Percentiles rank a stretch among this genome's conserved stretches.
These are phyloP conservation scores for Asteroscopus sphinx DNA, from an alignment of 2,888 invertebrate genomes.

Conservation along the genomic window DNA sequence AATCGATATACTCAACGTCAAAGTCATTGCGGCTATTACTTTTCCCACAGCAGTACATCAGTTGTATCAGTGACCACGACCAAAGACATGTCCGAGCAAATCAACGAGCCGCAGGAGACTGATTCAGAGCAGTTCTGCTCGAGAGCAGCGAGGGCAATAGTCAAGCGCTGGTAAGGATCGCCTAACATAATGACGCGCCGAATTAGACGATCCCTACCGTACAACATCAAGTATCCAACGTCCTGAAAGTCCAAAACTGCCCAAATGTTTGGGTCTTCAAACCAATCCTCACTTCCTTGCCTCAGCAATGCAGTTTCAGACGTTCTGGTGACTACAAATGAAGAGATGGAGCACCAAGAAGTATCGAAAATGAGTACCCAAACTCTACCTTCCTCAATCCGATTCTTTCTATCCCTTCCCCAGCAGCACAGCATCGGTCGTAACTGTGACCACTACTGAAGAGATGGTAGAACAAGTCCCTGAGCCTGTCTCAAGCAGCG, in stretches of 20 bases:
- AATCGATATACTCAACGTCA: slow-evolving; percentile 3
- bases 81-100: slow-evolving; percentile 58
- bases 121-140: slow-evolving; percentile 46
- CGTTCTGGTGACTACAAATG: neutral
- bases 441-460: slow-evolving; percentile 61
- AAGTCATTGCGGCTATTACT: slow-evolving; percentile 31
- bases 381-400: slow-evolving; percentile 4
- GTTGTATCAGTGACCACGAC: slow-evolving; percentile 67
- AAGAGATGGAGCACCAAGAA: neutral
- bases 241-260: too few relatives aligned
- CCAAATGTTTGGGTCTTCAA: neutral
- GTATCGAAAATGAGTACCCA: neutral
- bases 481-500: slow-evolving; percentile 56
- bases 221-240: slow-evolving; percentile 15
- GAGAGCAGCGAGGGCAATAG: slow-evolving; percentile 45
- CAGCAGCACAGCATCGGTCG: slow-evolving; percentile 75
- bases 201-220: slow-evolving; percentile 3
- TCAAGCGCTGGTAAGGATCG: slow-evolving; percentile 40
- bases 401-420: slow-evolving; percentile 1
- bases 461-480: slow-evolving; percentile 54
- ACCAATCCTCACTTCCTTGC: neutral
- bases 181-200: too few relatives aligned
- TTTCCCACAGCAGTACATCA: slow-evolving; percentile 62
- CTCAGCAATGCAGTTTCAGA: neutral
- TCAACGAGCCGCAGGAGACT: slow-evolving; percentile 31